Base-by-base conservation (phyloP, 1,140 invertebrate species). In the Drosophila orosa region DNA sequence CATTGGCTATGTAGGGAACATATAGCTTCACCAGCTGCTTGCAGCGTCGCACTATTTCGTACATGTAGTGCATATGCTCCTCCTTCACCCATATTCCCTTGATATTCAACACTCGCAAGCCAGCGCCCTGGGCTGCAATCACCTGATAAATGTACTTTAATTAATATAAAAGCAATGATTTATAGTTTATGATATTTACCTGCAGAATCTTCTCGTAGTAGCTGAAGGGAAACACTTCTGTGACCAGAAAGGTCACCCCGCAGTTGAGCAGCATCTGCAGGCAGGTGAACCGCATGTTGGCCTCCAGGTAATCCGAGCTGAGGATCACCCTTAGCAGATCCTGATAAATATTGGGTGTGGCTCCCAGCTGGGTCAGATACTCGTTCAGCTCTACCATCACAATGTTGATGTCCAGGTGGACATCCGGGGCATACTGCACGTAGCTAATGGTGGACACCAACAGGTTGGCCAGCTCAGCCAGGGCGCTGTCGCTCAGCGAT, bases 21-120 rank as follows among this genome's bases (percentile, higher is more conserved):
- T 94, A 93, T 0, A 95, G 81, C 50, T 93, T 93, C 19, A 93
- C 93, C 48, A 95, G 90, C 72, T 94, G 91, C 24, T 89, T 92
- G 59, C 94, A 92, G 37, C 94, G 93, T 57, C 93, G 92, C 5
- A 95, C 92, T 29, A 95, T 90, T 5, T 94, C 92, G 62, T 93
- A 94, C 90, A 95, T 92, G n/a, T 94, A 92, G 48, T 93, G 86
- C 72, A 95, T 93, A 69, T 94, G 94, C 55, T 95, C 94, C 58
- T 95, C 94, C 91, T 94, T 93, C 24, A 95, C 94, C 95, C 95
- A 95, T 37, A 95, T 93, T 24, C 95, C 94, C 93, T 95, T 95
- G 59, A 95, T 92, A 92, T 95, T 94, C 22, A 95, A 91, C 27
- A 94, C 93, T 47, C 94, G 93, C 72, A 95, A 47, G 37, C 94